Base-by-base conservation (phyloP, 53 echinoderm and acorn worm genomes). In the Zoroaster sp. region DNA sequence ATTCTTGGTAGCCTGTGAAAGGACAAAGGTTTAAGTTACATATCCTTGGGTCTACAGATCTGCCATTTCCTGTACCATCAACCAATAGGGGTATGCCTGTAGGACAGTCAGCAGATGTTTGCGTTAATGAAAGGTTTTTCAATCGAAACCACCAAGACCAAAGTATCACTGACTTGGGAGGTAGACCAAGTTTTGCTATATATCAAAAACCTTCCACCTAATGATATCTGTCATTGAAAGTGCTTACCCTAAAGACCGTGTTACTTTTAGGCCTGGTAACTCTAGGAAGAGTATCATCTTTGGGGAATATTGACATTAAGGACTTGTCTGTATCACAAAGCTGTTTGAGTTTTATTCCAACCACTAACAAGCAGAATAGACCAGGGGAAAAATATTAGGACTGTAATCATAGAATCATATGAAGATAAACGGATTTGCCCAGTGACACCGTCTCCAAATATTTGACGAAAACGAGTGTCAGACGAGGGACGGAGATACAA, bases 121-220 rank as follows among this genome's bases (percentile, higher is more conserved):
- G 77, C 11, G 32, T 80, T 91, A 6, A 94, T 88, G 90, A 94
- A 88, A 31, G 91, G 91, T 53, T 73, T 94, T 91, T 83, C 33
- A 83, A 94, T 83, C 81, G 87, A 1, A 91, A 83, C 49, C 94
- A n/a, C 91, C 91, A 12, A 87, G 76, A 38, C 78, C 78, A 15
- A 78, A 53, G 39, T 91, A 70, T 45, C 86, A 30, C 68, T 0
- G 4, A 79, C 87, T 31, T n/a, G n/a, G n/a, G n/a, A n/a, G n/a
- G n/a, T n/a, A n/a, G n/a, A n/a, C n/a, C 40, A 63, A 44, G 88
- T 88, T 4, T 72, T 88, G 35, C 59, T 53, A 28, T 91, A 78
- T 66, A 53, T 87, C 20, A 47, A 11, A 4, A 71, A 40, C 87
- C 66, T 87, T 14, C 91, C 87, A 71, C 15, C n/a, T n/a, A n/a